These are phyloP conservation scores for Chrysochloris asiatica DNA, from an alignment of 2,113 vertebrate genomes.

Conservation along the genomic window DNA sequence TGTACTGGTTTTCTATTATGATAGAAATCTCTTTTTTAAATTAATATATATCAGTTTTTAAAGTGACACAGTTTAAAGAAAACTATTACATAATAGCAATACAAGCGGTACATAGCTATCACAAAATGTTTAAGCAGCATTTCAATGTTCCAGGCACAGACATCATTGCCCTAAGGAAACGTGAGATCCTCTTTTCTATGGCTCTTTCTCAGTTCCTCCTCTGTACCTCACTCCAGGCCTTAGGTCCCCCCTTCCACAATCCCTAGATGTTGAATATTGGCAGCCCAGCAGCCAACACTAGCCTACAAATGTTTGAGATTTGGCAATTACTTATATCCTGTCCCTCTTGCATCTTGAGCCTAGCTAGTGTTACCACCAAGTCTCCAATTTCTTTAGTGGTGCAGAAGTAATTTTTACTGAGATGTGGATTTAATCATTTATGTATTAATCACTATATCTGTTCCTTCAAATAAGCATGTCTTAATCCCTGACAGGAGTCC, in stretches of 20 bases:
- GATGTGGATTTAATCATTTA: not conserved
- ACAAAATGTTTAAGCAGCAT: not conserved
- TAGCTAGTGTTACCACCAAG: not conserved
- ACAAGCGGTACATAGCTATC: not conserved
- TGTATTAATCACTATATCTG: not conserved
- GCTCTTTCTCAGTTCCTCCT: not conserved
- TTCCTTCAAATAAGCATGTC: not conserved
- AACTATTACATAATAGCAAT: not conserved
- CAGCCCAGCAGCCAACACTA: not conserved
- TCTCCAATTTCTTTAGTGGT: not conserved
- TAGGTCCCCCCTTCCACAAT: not conserved
- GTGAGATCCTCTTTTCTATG: too few species aligned
- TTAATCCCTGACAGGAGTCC: not conserved
- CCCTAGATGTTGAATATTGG: not conserved
- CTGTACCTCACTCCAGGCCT: not conserved
- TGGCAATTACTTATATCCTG: not conserved
- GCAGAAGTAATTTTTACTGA: not conserved
- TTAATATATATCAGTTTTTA: not conserved
- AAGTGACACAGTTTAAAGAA: not conserved
- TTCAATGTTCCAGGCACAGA: not conserved
- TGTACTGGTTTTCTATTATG: not conserved
- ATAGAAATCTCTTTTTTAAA: not conserved
- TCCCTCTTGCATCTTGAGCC: not conserved
- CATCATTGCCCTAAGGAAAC: too few species aligned
- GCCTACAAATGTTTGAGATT: not conserved